A percentile compares a stretch with the other conserved stretches of the same genome.
These are phyloP conservation scores for Halichoeres trimaculatus DNA, from an alignment of 2,113 vertebrate genomes.

Conservation along the genomic window DNA sequence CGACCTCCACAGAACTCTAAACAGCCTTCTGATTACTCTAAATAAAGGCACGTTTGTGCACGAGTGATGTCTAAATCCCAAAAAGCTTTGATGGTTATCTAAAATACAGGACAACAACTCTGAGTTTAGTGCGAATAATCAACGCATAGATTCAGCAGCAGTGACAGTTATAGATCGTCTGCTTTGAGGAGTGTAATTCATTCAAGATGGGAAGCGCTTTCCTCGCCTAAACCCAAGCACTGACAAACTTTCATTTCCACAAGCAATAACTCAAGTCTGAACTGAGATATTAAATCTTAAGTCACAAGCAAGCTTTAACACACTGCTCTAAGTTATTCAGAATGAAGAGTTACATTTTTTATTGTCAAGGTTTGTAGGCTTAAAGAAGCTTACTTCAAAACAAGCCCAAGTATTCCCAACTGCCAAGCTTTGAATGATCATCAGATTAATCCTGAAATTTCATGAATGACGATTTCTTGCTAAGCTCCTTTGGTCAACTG, in stretches of 20 bases:
- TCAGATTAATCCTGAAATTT: neutral
- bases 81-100: neutral
- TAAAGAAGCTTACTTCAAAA: neutral
- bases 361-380: neutral
- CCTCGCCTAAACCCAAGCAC: slow-evolving; percentile 21
- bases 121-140: too few species aligned
- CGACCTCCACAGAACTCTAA: slow-evolving; percentile 1
- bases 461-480: neutral
- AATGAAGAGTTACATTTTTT: neutral
- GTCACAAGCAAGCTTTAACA: slow-evolving; percentile 13
- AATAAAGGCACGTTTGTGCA: neutral
- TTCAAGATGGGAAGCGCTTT: neutral
- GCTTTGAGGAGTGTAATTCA: too few species aligned
- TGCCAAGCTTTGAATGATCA: neutral
- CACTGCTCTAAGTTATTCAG: slow-evolving; percentile 1
- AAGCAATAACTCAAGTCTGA: slow-evolving; percentile 7
- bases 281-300: neutral
- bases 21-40: neutral
- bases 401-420: neutral
- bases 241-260: slow-evolving; percentile 28
- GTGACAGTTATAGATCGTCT: too few species aligned
- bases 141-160: too few species aligned
- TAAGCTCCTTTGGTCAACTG: neutral
- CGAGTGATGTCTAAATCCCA: neutral
- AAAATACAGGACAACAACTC: too few species aligned